Conservation (phyloP, 2,113 vertebrate species). For the Orientallactaga bullata region DNA sequence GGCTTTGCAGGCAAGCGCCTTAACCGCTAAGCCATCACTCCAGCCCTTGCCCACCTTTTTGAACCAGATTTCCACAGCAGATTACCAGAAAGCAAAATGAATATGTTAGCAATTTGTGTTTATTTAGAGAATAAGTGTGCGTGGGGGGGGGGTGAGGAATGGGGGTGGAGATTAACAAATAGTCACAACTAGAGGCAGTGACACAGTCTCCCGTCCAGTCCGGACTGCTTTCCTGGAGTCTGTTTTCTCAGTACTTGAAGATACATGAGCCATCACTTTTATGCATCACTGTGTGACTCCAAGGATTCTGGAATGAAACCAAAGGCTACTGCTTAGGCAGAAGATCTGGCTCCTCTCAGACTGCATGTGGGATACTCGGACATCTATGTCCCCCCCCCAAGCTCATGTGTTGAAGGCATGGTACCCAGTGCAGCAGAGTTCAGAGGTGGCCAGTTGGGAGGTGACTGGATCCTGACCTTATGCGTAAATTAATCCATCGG, state of each 20-base stretch:
- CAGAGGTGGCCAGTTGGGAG: too few relatives aligned
- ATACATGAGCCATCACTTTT: background rate
- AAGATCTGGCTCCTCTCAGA: accelerated
- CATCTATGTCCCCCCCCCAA: background rate
- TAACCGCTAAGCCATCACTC: too few relatives aligned
- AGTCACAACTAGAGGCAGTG: accelerated
- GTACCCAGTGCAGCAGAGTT: too few relatives aligned
- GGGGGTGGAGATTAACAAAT: accelerated
- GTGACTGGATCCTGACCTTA: background rate
- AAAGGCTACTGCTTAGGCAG: background rate
- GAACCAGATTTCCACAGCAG: too few relatives aligned
- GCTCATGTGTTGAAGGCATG: background rate
- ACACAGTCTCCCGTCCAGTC: accelerated
- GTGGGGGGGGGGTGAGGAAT: background rate
- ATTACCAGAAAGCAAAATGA: accelerated
- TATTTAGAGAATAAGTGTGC: too few relatives aligned
- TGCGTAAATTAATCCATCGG: background rate
- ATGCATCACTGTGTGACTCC: background rate
- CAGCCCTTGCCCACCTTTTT: too few relatives aligned
- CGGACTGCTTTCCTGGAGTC: accelerated
- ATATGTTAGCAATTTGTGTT: background rate
- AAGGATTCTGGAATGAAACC: too few relatives aligned
- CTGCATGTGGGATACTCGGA: background rate
- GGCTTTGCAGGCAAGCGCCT: too few relatives aligned
- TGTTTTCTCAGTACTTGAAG: background rate